Base-by-base conservation (phyloP, 2,888 invertebrate genomes). In the Exocentrus adspersus region DNA sequence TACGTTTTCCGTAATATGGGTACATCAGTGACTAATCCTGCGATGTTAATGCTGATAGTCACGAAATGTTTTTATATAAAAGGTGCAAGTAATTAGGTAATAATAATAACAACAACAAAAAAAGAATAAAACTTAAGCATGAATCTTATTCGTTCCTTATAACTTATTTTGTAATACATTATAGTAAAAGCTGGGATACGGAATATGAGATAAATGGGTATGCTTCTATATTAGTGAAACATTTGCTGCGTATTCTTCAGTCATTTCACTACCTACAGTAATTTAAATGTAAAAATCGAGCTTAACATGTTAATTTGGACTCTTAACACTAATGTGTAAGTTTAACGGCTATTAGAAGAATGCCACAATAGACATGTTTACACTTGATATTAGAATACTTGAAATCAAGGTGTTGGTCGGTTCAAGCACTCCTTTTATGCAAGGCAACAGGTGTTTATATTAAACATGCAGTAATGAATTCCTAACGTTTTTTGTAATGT, bases 281-380 rank as follows among this genome's bases (percentile, higher is more conserved):
- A 46, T 32, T 45, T 57, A 19, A 10, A 57, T 46, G 19, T 46
- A 32, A 20, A 30, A 17, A 32, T 32, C 17, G 20, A 57, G n/a
- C 19, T 2, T 14, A 52, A 57, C 46, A 46, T 69, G 69, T 69
- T 72, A 67, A 69, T 69, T 61, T 64, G 50, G 54, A 54, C 60
- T 54, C 59, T 68, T 72, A 65, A 68, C 73, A 71, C 70, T 30
- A 59, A 62, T 28, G 64, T 72, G 73, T 65, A 68, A 73, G 71
- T 69, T 45, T 72, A 67, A 71, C 62, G 60, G 68, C 62, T 65
- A 60, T 64, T 64, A 68, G 62, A 62, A 60, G 50, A 46, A 45
- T 58, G 50, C 52, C 46, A 61, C 41, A 62, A 51, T 67, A 43
- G n/a, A n/a, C 37, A 20, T 64, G 60, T 68, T 68, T 68, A 64